Conservation (phyloP, 2,797 vertebrate genomes). For the Phyllotis vaccarum region DNA sequence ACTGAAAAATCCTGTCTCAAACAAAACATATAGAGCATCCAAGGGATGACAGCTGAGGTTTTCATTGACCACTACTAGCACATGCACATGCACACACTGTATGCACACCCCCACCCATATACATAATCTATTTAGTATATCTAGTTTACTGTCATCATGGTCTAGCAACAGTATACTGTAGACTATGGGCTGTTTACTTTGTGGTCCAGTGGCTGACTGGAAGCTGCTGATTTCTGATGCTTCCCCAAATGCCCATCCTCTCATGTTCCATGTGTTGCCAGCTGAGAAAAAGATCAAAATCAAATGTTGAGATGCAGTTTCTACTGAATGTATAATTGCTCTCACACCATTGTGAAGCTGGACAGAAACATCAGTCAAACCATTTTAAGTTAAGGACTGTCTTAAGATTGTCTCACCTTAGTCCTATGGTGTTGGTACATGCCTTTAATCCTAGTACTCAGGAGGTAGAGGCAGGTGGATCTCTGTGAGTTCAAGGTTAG, state of each 20-base stretch:
- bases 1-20: neutral
- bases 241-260: neutral
- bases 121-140: neutral
- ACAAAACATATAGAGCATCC: neutral
- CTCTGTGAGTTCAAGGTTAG: neutral
- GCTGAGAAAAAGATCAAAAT: neutral
- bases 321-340: neutral
- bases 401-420: constrained; percentile 4
- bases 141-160: neutral
- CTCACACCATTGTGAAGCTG: neutral
- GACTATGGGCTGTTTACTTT: neutral
- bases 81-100: neutral
- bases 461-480: neutral
- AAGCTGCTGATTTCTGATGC: neutral
- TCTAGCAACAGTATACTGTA: neutral
- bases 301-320: neutral
- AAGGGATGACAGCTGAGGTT: neutral
- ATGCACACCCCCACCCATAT: too few species aligned
- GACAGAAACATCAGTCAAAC: neutral
- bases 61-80: neutral
- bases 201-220: neutral
- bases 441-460: neutral
- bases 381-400: neutral
- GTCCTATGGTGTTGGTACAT: neutral
- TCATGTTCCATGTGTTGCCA: neutral